phyloP scores from a whole-genome alignment of 2,888 invertebrate species.

The Stegophylla sp. region DNA sequence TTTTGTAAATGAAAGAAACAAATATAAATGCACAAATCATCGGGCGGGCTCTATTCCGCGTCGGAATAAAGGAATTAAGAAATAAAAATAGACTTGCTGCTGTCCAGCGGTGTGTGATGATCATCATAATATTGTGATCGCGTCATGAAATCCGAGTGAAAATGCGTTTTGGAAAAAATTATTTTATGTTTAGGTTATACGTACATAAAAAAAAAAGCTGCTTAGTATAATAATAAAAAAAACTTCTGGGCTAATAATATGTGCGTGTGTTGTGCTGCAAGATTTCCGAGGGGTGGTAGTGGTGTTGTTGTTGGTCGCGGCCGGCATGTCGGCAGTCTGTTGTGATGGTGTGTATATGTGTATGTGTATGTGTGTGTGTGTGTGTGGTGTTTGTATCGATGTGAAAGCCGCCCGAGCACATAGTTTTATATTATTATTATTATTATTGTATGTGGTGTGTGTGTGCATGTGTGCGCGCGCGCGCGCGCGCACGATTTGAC shows the following conservation, averaged over 20 bases:
- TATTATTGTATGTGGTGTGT: constrained; percentile 12
- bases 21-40: too few species aligned
- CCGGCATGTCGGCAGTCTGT: background rate
- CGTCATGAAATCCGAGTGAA: background rate
- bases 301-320: constrained; percentile 19
- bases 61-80: too few species aligned
- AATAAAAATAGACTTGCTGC: too few species aligned
- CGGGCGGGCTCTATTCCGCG: too few species aligned
- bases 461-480: constrained; percentile 59
- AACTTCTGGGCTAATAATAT: too few species aligned
- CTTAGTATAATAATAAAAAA: background rate
- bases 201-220: background rate
- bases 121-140: background rate
- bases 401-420: constrained; percentile 42
- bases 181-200: background rate
- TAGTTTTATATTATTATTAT: constrained; percentile 25
- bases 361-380: too few species aligned
- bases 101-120: background rate
- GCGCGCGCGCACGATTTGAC: constrained; percentile 62
- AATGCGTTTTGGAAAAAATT: background rate
- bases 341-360: too few species aligned
- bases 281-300: background rate
- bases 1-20: too few species aligned
- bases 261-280: background rate
- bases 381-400: constrained; percentile 29